Conservation (phyloP, 2,113 vertebrate genomes). For the Petrocephalus microphthalmus region DNA sequence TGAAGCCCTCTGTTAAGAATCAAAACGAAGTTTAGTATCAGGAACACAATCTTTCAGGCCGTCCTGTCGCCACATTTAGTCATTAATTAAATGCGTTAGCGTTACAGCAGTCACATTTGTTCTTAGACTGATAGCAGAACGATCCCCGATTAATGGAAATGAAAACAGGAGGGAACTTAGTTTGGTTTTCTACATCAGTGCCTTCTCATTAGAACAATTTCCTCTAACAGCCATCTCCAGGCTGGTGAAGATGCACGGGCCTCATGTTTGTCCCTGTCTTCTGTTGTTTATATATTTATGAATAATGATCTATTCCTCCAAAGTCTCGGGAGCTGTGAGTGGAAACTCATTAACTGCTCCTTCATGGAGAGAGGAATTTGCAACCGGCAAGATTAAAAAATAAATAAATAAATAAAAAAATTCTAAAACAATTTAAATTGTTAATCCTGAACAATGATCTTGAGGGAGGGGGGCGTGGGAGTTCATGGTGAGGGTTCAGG, state of each 20-base stretch:
- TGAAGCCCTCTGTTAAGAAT: not conserved
- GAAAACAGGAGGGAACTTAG: conserved; percentile 8
- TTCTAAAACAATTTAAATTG: conserved; percentile 37
- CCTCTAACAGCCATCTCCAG: conserved; percentile 23
- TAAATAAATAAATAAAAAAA: conserved; percentile 24
- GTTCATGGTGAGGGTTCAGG: not conserved
- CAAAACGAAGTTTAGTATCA: not conserved
- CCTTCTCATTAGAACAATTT: conserved; percentile 37
- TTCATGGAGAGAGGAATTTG: conserved; percentile 32
- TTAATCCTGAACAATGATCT: conserved; percentile 35
- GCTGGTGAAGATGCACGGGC: conserved; percentile 18
- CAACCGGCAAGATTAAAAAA: conserved; percentile 28
- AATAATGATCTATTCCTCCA: conserved; percentile 28
- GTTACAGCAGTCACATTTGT: not conserved
- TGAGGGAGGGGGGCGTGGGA: not conserved
- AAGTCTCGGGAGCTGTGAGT: conserved; percentile 30
- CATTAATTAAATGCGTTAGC: not conserved
- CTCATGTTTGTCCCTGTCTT: conserved; percentile 30
- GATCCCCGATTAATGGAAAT: conserved; percentile 15
- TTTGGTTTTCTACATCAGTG: conserved; percentile 30
- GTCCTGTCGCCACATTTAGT: not conserved
- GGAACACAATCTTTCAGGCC: not conserved
- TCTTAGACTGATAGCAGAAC: not conserved
- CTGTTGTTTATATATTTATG: conserved; percentile 33
- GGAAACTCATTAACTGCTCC: conserved; percentile 37